Base-by-base conservation (phyloP, 1,140 invertebrate species). In the Lethocerus indicus region DNA sequence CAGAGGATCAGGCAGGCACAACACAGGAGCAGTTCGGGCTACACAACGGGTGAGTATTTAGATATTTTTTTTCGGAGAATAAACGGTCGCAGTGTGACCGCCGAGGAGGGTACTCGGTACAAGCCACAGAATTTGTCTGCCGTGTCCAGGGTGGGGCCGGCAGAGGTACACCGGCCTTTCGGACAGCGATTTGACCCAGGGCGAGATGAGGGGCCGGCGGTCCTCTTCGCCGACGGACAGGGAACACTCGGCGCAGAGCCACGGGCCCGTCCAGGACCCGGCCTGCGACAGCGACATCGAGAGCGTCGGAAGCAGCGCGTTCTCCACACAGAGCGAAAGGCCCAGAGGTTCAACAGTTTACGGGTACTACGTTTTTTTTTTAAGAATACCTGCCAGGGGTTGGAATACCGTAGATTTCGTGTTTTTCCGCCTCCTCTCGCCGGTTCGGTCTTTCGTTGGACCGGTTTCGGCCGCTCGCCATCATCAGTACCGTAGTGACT, bases 281-380 rank as follows among this genome's bases (percentile, higher is more conserved):
- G n/a, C n/a, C n/a, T 79, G 75, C 14, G 86, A 89, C 66, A 88
- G 84, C 50, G 87, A 91, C 62, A 83, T 90, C 69, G 87, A 91
- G 67, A 87, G 83, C 58, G 82, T 87, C 48, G 81, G 75, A 39
- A 89, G 86, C 60, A 89, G 86, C 73, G 83, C 87, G 60, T 89
- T 90, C 66, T 89, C 86, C 57, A 91, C 87, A 49, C 87, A 91
- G 66, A 88, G 85, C 57, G 87, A 91, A 70, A 69, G 85, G 58
- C 84, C 84, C 14, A 71, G 82, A 53, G 80, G 78, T 47, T 83
- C 81, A 35, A 71, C 75, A 58, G 69, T 68, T 58, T 65, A 76
- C 58, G 79, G 79, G 81, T 83, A 71, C 74, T 57, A 58, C 50
- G 50, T 53, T 48, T 39, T 6, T 39, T 39, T 39, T n/a, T n/a